Conservation (phyloP, 1,140 invertebrate genomes). For the Aphidius gifuensis region DNA sequence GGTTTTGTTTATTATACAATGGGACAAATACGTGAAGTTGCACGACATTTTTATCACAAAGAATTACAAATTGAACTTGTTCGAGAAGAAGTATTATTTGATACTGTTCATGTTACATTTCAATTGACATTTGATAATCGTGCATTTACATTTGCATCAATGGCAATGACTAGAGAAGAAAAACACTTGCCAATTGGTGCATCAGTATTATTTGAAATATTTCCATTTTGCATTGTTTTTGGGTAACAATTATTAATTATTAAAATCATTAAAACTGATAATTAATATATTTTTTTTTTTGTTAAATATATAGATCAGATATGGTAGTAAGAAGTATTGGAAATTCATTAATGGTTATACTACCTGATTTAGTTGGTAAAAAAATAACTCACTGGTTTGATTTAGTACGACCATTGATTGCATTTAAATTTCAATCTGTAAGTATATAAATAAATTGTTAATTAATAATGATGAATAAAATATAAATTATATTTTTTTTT, state of each 20-base stretch:
- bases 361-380: conserved; percentile 82
- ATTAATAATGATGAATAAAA: background rate
- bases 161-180: conserved; percentile 80
- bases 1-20: conserved; percentile 96
- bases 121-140: conserved; percentile 92
- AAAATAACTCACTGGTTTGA: conserved; percentile 90
- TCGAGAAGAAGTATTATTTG: conserved; percentile 78
- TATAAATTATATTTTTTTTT: conserved; percentile 25
- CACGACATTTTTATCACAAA: conserved; percentile 87
- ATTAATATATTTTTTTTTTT: background rate
- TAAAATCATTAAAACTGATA: background rate
- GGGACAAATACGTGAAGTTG: conserved; percentile 92
- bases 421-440: conserved; percentile 92
- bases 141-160: conserved; percentile 75
- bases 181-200: conserved; percentile 84
- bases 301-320: conserved; percentile 64
- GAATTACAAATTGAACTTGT: conserved; percentile 89
- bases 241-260: conserved; percentile 59
- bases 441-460: conserved; percentile 46
- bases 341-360: conserved; percentile 85
- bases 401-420: conserved; percentile 84
- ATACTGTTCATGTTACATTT: conserved; percentile 91
- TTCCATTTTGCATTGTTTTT: conserved; percentile 96
- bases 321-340: conserved; percentile 89
- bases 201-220: conserved; percentile 91